Evolutionary conservation across 2,113 vertebrate genomes (phyloP).

Genomic region (Oceanodroma tethys): DNA sequence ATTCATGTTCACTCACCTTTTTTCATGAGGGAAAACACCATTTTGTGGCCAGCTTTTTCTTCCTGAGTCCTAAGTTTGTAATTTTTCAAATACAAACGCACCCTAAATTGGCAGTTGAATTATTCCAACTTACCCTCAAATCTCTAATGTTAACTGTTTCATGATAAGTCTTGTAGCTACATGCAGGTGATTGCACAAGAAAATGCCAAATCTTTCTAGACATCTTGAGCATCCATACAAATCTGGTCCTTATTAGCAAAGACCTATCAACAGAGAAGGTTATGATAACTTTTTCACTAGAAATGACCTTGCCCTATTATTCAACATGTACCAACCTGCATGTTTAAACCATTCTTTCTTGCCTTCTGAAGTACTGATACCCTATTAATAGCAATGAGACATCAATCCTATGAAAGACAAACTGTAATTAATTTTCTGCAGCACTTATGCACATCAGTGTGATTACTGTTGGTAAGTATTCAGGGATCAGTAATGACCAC

Average conservation of each 20-base stretch:
- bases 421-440: constrained; percentile 31
- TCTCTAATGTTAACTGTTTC: not conserved
- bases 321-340: not conserved
- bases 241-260: not conserved
- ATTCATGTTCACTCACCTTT: not conserved
- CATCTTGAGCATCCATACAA: not conserved
- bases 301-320: not conserved
- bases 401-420: not conserved
- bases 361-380: not conserved
- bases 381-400: not conserved
- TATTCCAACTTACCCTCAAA: not conserved
- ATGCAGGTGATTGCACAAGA: not conserved
- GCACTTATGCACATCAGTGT: not conserved
- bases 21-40: not conserved
- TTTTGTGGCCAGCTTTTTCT: not conserved
- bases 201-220: not conserved
- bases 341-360: not conserved
- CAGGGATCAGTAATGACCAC: constrained; percentile 14
- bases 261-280: not conserved
- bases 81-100: not conserved
- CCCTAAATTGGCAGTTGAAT: not conserved
- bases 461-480: constrained; percentile 5
- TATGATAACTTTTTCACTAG: not conserved
- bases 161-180: not conserved
- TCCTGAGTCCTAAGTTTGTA: not conserved